Percentiles rank a stretch among this genome's conserved stretches.
phyloP scores from a whole-genome alignment of 2,797 vertebrate genomes.

The Macroramphosus scolopax region DNA sequence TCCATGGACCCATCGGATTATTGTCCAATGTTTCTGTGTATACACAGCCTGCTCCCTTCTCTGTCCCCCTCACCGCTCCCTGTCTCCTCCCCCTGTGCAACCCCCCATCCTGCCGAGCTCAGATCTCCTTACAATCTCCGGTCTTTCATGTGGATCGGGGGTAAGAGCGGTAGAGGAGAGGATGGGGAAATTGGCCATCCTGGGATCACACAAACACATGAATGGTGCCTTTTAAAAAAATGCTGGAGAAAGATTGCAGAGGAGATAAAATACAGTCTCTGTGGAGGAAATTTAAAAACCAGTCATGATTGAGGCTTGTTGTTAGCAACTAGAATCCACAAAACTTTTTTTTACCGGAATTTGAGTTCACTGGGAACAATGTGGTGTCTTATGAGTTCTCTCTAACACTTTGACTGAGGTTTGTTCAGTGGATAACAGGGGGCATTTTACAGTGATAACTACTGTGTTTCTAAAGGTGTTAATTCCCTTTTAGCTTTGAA shows the following conservation, averaged over 20 bases:
- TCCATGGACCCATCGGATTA: slow-evolving; percentile 14
- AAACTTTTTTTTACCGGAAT: slow-evolving; percentile 2
- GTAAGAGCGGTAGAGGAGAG: slow-evolving; percentile 1
- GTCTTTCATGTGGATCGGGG: slow-evolving; percentile 41
- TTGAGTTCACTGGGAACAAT: neutral
- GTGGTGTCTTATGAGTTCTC: slow-evolving; percentile 1
- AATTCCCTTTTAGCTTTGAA: slow-evolving; percentile 31
- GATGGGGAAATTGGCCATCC: slow-evolving; percentile 29
- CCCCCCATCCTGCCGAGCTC: slow-evolving; percentile 10
- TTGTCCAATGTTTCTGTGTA: slow-evolving; percentile 23
- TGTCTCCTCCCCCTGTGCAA: slow-evolving; percentile 5
- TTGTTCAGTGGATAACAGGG: neutral
- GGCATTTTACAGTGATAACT: slow-evolving; percentile 2
- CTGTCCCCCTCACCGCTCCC: slow-evolving; percentile 1
- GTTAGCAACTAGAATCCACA: slow-evolving; percentile 4
- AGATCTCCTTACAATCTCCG: slow-evolving; percentile 32
- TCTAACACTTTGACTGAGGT: slow-evolving; percentile 9
- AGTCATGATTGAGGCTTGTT: neutral
- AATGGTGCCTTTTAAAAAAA: slow-evolving; percentile 11
- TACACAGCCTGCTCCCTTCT: slow-evolving; percentile 7
- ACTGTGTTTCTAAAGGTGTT: slow-evolving; percentile 24
- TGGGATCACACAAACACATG: slow-evolving; percentile 15
- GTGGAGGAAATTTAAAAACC: slow-evolving; percentile 15
- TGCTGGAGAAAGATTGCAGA: slow-evolving; percentile 3
- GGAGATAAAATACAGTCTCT: slow-evolving; percentile 1